Base-by-base conservation (phyloP, 2,797 vertebrate species). In the Enteromius argenteus region DNA sequence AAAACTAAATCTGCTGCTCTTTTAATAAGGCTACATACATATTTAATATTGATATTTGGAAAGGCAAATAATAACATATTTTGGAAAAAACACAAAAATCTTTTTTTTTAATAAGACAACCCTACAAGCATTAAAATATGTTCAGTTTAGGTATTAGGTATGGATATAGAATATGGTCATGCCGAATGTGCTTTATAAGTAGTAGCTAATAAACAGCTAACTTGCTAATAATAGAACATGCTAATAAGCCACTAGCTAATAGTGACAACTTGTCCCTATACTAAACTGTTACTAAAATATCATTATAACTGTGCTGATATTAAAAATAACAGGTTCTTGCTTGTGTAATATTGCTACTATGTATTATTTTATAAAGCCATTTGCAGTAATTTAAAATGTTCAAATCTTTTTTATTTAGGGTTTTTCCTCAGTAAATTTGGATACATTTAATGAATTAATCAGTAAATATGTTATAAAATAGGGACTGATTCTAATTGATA, bases 51-150 rank as follows among this genome's bases (percentile, higher is more conserved):
- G 0, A 19, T 58, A 0, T 69, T 56, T 71, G 79, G 8, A 73
- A 73, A 49, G 53, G 58, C 27, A 69, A 13, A 60, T 35, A n/a
- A 72, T 17, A 46, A 9, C 53, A 81, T 62, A 72, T 46, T 60
- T n/a, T 80, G 49, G 3, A 58, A n/a, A 21, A 42, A 27, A 27
- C 27, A 27, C 5, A 37, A 37, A 37, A 6, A 37, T 35, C 3
- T 7, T 37, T 6, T 37, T 37, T 37, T 37, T 37, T 37, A 6
- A 37, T 6, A 37, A 6, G 5, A 37, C 37, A 39, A 39, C 37
- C 7, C 7, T 5, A 7, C 37, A 39, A 39, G 37, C 37, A 39
- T 39, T 39, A 39, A 39, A 39, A 39, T 39, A 39, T 39, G 37
- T 39, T 39, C 37, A 39, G 37, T 39, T 39, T 39, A 39, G 0